These are phyloP conservation scores for Ceratoteleas bidentatus DNA, from an alignment of 1,140 invertebrate species.

Conservation along the genomic window DNA sequence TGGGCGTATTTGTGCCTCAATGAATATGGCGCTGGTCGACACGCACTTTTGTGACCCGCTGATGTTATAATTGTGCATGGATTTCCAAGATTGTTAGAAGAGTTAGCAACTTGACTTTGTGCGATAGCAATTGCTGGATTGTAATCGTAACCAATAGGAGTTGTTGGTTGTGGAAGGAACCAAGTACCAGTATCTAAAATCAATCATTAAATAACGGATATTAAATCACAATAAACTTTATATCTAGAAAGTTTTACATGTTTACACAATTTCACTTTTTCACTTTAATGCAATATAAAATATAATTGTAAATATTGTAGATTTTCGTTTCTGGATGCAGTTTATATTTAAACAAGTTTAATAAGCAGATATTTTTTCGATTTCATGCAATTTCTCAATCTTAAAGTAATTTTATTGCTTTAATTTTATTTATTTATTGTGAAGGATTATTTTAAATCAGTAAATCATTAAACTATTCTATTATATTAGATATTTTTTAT, in stretches of 20 bases:
- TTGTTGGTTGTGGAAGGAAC: slow-evolving; percentile 78
- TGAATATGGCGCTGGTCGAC: slow-evolving; percentile 77
- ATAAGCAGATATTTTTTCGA: too few relatives aligned
- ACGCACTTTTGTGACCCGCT: slow-evolving; percentile 75
- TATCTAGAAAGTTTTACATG: background rate
- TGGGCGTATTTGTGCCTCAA: slow-evolving; percentile 78
- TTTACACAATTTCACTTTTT: too few relatives aligned
- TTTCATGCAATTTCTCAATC: too few relatives aligned
- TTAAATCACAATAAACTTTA: background rate
- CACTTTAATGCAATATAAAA: too few relatives aligned
- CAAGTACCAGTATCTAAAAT: slow-evolving; percentile 78
- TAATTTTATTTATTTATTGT: too few relatives aligned
- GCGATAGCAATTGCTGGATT: slow-evolving; percentile 76
- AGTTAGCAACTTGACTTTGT: slow-evolving; percentile 76
- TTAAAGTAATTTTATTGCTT: too few relatives aligned
- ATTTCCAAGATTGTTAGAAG: slow-evolving; percentile 72
- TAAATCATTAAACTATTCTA: too few relatives aligned
- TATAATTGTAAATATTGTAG: too few relatives aligned
- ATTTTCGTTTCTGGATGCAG: too few relatives aligned
- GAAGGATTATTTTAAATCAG: too few relatives aligned
- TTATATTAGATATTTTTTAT: too few relatives aligned
- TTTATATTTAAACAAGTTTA: too few relatives aligned
- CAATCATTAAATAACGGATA: background rate
- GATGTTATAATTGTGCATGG: slow-evolving; percentile 74
- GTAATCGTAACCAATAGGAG: slow-evolving; percentile 78